These are phyloP conservation scores for Lepidonotus clava DNA, from an alignment of 2,888 invertebrate species.

Conservation along the genomic window DNA sequence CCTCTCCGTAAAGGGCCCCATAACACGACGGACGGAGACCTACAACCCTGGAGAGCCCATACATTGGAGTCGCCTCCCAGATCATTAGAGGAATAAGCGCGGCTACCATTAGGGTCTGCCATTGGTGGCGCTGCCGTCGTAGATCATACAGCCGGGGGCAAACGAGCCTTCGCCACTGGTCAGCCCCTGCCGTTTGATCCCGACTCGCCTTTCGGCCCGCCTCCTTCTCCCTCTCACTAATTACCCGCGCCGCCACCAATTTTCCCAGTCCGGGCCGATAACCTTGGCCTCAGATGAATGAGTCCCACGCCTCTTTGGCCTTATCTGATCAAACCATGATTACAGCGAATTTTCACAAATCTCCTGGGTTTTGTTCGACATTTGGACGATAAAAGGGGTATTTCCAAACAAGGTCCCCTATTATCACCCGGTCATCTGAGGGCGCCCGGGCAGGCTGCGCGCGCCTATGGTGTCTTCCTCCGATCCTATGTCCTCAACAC, in stretches of 20 bases:
- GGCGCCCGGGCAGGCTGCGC: not conserved
- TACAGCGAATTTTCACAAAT: not conserved
- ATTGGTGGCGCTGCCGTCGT: not conserved
- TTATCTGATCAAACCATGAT: conserved; percentile 12
- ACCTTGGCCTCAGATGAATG: not conserved
- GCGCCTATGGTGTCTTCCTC: not conserved
- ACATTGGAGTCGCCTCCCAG: not conserved
- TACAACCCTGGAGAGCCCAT: not conserved
- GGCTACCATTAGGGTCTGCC: not conserved
- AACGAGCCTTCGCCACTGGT: not conserved
- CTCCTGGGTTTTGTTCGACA: conserved; percentile 8
- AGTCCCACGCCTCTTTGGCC: not conserved
- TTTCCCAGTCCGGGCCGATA: not conserved
- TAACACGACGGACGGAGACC: not conserved
- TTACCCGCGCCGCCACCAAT: not conserved
- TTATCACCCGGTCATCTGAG: not conserved
- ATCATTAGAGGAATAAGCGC: not conserved
- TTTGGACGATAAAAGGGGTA: not conserved
- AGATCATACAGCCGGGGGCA: not conserved
- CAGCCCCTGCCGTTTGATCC: conserved; percentile 6
- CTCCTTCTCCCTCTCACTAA: not conserved
- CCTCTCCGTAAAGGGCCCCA: not conserved
- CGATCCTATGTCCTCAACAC: not conserved
- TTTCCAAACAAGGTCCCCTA: not conserved
- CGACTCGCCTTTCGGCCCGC: not conserved